Conservation (phyloP, 2,113 vertebrate genomes). For the Progne subis region DNA sequence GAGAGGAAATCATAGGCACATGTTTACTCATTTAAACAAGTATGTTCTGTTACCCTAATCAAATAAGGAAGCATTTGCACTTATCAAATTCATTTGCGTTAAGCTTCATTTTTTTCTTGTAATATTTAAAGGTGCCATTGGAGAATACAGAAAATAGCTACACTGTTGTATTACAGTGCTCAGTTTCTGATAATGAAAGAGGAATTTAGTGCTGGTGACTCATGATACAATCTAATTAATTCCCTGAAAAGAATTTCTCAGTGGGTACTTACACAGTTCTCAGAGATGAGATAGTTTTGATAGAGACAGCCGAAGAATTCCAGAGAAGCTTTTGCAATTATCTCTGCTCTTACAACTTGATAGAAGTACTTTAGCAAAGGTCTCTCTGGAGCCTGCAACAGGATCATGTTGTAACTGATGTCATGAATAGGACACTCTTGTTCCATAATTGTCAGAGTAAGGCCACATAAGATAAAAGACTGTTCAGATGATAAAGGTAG, state of each 20-base stretch:
- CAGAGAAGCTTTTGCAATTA: neutral
- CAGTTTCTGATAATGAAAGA: conserved; percentile 1
- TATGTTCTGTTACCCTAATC: neutral
- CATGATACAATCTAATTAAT: conserved; percentile 40
- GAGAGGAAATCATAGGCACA: neutral
- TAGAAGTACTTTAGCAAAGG: neutral
- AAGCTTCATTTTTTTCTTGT: neutral
- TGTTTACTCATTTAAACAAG: conserved; percentile 5
- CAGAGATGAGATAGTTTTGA: neutral
- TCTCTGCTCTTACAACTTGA: neutral
- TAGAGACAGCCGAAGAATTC: neutral
- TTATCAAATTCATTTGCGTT: neutral
- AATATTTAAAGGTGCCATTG: neutral
- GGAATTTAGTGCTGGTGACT: neutral
- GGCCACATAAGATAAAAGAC: neutral
- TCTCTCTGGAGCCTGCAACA: neutral
- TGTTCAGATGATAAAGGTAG: neutral
- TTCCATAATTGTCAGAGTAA: neutral
- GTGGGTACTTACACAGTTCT: neutral
- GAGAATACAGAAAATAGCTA: neutral
- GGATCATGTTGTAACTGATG: neutral
- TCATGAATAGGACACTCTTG: neutral
- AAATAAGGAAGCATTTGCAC: neutral
- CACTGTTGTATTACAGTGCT: neutral
- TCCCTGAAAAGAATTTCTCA: conserved; percentile 24